Evolutionary conservation across 2,797 vertebrate genomes (phyloP), one percentile per base, ranked within the genome.

Genomic region (Neoniphon sammara): DNA sequence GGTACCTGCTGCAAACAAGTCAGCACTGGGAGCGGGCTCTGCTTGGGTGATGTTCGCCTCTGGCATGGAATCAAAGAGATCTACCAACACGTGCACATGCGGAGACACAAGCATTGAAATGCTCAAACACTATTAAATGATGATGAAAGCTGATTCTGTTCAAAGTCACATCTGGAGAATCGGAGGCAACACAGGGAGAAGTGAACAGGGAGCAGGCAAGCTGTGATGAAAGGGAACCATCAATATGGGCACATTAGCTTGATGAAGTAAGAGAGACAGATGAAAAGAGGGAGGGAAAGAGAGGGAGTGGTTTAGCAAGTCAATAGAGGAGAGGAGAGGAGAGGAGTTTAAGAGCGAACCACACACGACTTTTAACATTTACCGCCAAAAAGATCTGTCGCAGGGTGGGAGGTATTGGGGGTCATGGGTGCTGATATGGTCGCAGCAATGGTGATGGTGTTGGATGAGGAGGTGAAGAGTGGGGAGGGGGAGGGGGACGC

Each of bases 371-470:
- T 75, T 56, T 81, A 75, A 91, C 69, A 92, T 93, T 95, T 99
- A 99, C 98, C 97, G 92, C 96, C 95, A 95, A 99, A 98, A 92
- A 98, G 96, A 94, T 99, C 96, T 95, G 95, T 95, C 88, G 94
- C 91, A 81, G 96, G 95, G 79, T 78, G 85, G 81, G 80, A 31
- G 42, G 92, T 62, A 70, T 90, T 64, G 74, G 86, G 70, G 55
- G 94, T 81, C 78, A 92, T 47, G 81, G 95, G 87, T 83, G 93
- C 89, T 89, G 94, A 93, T 80, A 87, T 93, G 93, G 95, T 94
- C 84, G 95, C 93, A 82, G 94, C 89, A 94, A 95, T 94, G 93
- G 93, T 85, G 81, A 85, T 88, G 86, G 80, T 95, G 93, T 73
- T 85, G 87, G 88, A 87, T 49, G 89, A 4, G 34, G 86, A 86